A percentile compares a stretch with the other conserved stretches of the same genome.
Conservation (phyloP, 2,888 invertebrate species). For the Rhingia campestris region DNA sequence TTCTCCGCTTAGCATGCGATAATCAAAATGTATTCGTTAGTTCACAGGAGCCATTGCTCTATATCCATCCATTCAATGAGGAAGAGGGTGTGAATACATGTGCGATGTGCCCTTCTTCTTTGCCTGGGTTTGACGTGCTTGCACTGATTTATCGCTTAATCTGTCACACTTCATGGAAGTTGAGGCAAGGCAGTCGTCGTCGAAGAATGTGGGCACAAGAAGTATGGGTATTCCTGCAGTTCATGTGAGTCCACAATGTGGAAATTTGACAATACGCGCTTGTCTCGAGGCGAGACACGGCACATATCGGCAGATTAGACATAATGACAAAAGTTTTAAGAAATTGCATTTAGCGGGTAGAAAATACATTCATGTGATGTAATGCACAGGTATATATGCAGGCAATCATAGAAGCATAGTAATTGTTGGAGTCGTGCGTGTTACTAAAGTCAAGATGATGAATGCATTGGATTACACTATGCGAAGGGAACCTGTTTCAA, state of each 20-base stretch:
- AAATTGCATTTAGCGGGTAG: slow-evolving; percentile 2
- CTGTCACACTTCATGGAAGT: slow-evolving; percentile 46
- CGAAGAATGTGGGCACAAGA: no score
- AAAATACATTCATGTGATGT: background rate
- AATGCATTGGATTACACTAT: no score
- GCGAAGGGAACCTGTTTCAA: no score
- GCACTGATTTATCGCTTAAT: slow-evolving; percentile 58
- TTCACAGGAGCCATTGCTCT: slow-evolving; percentile 24
- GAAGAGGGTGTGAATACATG: slow-evolving; percentile 1
- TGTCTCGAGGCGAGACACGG: slow-evolving; percentile 15
- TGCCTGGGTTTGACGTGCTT: slow-evolving; percentile 33
- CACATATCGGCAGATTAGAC: slow-evolving; percentile 33
- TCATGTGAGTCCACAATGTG: slow-evolving; percentile 23
- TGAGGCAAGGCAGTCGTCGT: background rate
- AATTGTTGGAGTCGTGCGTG: no score
- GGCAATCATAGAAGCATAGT: background rate
- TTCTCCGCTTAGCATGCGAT: slow-evolving; percentile 56
- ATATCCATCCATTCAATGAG: background rate
- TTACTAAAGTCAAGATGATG: no score
- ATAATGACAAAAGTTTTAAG: slow-evolving; percentile 51
- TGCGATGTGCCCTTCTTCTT: background rate
- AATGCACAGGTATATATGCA: no score
- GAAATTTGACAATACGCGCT: slow-evolving; percentile 30
- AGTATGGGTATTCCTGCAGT: slow-evolving; percentile 19
- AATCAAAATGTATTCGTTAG: slow-evolving; percentile 68